Conservation (phyloP, 2,888 invertebrate genomes). For the Dynastes grantii region DNA sequence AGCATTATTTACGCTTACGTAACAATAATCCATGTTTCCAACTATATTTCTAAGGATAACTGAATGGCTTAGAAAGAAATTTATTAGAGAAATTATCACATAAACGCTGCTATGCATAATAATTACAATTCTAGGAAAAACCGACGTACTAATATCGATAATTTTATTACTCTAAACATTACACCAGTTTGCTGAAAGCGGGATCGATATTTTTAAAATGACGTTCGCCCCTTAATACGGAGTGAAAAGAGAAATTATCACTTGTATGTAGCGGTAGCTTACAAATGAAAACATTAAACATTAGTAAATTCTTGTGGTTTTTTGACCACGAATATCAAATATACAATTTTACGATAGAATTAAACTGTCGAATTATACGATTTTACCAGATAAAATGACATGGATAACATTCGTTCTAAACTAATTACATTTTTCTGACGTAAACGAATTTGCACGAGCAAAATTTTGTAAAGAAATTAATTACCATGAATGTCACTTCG, state of each 20-base stretch:
- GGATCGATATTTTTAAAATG: too few relatives aligned
- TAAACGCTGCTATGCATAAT: not conserved
- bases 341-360: not conserved
- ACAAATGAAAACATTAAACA: not conserved
- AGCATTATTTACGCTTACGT: too few relatives aligned
- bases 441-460: constrained; percentile 6
- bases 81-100: constrained; percentile 5
- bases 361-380: constrained; percentile 5
- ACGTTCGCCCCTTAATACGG: too few relatives aligned
- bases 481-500: constrained; percentile 25
- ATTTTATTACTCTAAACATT: not conserved
- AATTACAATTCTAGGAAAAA: not conserved
- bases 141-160: not conserved
- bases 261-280: not conserved
- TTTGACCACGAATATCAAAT: not conserved
- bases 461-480: constrained; percentile 3
- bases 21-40: too few relatives aligned
- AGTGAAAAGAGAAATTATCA: too few relatives aligned
- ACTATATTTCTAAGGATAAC: not conserved
- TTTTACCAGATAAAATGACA: not conserved
- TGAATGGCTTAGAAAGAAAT: not conserved
- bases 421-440: constrained; percentile 1
- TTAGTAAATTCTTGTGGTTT: not conserved
- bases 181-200: not conserved
- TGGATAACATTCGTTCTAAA: not conserved